Percentiles rank a stretch among this genome's conserved stretches.
These are phyloP conservation scores for Agonopterix arenella DNA, from an alignment of 2,888 invertebrate species.

Conservation along the genomic window DNA sequence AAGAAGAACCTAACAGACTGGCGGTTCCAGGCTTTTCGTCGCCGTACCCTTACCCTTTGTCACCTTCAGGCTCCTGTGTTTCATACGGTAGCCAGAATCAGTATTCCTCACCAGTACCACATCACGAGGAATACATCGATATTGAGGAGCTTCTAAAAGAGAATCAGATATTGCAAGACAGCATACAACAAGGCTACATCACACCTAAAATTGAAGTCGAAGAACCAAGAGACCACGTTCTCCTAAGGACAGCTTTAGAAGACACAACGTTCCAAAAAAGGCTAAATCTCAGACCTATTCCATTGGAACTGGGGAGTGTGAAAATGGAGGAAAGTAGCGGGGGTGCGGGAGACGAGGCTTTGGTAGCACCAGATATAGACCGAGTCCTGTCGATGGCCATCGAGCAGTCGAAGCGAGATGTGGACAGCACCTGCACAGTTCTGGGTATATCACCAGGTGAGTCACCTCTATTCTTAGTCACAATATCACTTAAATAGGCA, in stretches of 20 bases:
- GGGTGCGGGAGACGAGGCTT: constrained; percentile 66
- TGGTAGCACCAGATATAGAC: constrained; percentile 86
- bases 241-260: constrained; percentile 87
- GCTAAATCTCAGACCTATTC: constrained; percentile 88
- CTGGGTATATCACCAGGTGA: constrained; percentile 93
- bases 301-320: constrained; percentile 78
- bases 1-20: constrained; percentile 74
- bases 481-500: not conserved
- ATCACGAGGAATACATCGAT: constrained; percentile 79
- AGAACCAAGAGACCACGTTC: constrained; percentile 82
- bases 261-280: constrained; percentile 92
- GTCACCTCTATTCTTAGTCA: constrained; percentile 35
- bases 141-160: constrained; percentile 78
- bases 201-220: constrained; percentile 77
- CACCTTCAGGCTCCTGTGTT: constrained; percentile 75
- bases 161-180: constrained; percentile 72
- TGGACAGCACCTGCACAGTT: constrained; percentile 88
- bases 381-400: constrained; percentile 90
- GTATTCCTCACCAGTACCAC: constrained; percentile 70
- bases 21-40: constrained; percentile 68
- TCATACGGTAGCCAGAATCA: constrained; percentile 77
- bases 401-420: constrained; percentile 90
- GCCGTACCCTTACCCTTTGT: constrained; percentile 74
- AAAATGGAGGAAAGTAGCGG: constrained; percentile 84
- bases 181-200: constrained; percentile 53